Evolutionary conservation across 2,797 vertebrate species (phyloP), one percentile per base, ranked within the genome.

Genomic region (Chrosomus eos): DNA sequence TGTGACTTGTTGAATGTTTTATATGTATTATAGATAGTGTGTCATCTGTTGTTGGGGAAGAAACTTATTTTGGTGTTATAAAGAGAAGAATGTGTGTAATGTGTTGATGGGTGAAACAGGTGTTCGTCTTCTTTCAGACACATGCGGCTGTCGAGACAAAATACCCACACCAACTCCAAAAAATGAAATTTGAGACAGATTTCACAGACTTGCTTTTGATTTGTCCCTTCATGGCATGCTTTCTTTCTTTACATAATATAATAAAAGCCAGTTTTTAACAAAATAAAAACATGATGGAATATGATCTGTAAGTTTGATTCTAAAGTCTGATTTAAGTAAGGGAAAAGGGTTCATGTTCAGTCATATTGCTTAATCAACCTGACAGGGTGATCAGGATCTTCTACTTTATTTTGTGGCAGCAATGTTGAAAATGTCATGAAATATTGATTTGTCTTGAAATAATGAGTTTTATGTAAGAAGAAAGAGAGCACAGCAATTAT

Each of bases 61-160:
- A 77, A 82, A 80, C 81, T 78, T 88, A 78, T 89, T 87, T 88
- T 81, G 58, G 71, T 82, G 82, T 87, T 88, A 78, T 72, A 53
- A 67, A 7, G 31, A 80, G 48, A 62, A 72, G 73, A 38, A 68
- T 74, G 60, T 77, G 38, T 88, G 90, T 83, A 51, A 86, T 90
- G 87, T 88, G 84, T 80, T 87, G 43, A 26, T 87, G 91, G 90
- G 83, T 86, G 33, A 76, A 87, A 94, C 93, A 94, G 92, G 91
- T 94, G 93, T 88, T 73, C 26, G 21, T 45, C 28, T 21, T 31
- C 28, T 64, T 3, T 31, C 60, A 9, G 36, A 79, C 53, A 18
- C 66, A 28, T 70, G 48, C 33, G 38, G 33, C 48, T 55, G 48
- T 81, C 66, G 55, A 55, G 16, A 55, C 36, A 19, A 58, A 28